Evolutionary conservation across 1,140 invertebrate genomes (phyloP), one percentile per base, ranked within the genome.

Genomic region (Palaemon carinicauda): DNA sequence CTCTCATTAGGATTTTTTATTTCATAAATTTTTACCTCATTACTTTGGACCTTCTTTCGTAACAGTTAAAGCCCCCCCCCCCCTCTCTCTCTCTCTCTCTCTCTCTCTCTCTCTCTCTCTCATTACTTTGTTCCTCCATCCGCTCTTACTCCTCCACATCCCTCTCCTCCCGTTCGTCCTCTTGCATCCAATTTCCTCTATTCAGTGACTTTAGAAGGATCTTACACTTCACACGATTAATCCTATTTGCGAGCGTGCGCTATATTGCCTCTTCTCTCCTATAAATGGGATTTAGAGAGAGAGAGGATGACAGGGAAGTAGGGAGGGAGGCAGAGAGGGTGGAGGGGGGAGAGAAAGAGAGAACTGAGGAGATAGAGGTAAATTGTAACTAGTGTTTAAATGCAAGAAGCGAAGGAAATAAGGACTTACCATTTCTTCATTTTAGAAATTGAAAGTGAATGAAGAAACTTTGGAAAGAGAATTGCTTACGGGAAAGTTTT

Each of bases 21-120:
- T n/a, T n/a, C n/a, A n/a, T n/a, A n/a, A n/a, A n/a, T n/a, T n/a
- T n/a, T n/a, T n/a, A n/a, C n/a, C n/a, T n/a, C n/a, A n/a, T n/a
- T n/a, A n/a, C n/a, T n/a, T n/a, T n/a, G n/a, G n/a, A 21, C 7
- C 0, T 17, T 60, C 56, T 60, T 17, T 15, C 56, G 1, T 27
- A 21, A n/a, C 10, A n/a, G 10, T 7, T 27, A 27, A 21, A 29
- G 15, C 60, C 69, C 80, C n/a, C 60, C 54, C 69, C 80, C 69
- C 80, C n/a, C 29, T 81, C 56, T 81, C 24, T 80, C 54, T 65
- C 53, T 80, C 78, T 80, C 53, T 80, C 79, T 80, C 53, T 65
- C 56, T 60, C 10, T 31, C 33, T 75, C 33, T 27, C 31, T 5
- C 12, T 29, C 0, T 75, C 21, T 31, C 73, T 4, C 27, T 75